Evolutionary conservation across 2,113 vertebrate species (phyloP), one percentile per base, ranked within the genome.

Genomic region (Acinonyx jubatus): DNA sequence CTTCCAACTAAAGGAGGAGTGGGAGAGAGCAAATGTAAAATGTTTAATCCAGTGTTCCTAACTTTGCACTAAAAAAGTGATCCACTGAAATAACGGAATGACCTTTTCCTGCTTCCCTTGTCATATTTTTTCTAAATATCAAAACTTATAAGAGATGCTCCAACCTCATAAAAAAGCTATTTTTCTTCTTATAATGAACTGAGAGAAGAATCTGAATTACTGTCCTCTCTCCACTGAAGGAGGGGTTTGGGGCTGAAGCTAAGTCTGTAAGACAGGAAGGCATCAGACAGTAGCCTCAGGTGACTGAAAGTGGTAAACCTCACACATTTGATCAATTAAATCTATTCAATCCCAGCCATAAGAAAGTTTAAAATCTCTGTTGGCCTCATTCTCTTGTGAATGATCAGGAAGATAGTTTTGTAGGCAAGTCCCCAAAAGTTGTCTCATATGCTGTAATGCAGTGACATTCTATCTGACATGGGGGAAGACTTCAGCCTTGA

Each of bases 361-460:
- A 57, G 63, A 52, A 96, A 52, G 65, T 78, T 88, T 83, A 84
- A 78, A 94, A 48, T 95, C 91, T 45, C 45, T 76, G 33, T 18
- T 86, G 90, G 61, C 21, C 19, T 81, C 3, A 21, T 33, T 84
- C 6, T 71, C 78, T 71, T n/a, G 13, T 21, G 36, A 88, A 65
- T n/a, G 66, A 66, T 21, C 63, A 79, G 90, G 80, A 76, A 91
- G 84, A 45, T 3, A 48, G 27, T 79, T 73, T 81, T 81, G 66
- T 55, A 85, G 78, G 89, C 19, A 61, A 79, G 38, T 66, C 71
- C 74, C 12, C 82, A 48, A 65, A 94, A 86, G 83, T 83, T 83
- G 66, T 86, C 63, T 96, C 33, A 84, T 94, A 89, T 87, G 31
- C 69, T 74, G 25, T 29, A 69, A 57, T 48, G 55, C 31, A 90